Percentiles rank a stretch among this genome's conserved stretches.
phyloP scores from a whole-genome alignment of 2,113 vertebrate species.

The Silurus asotus region DNA sequence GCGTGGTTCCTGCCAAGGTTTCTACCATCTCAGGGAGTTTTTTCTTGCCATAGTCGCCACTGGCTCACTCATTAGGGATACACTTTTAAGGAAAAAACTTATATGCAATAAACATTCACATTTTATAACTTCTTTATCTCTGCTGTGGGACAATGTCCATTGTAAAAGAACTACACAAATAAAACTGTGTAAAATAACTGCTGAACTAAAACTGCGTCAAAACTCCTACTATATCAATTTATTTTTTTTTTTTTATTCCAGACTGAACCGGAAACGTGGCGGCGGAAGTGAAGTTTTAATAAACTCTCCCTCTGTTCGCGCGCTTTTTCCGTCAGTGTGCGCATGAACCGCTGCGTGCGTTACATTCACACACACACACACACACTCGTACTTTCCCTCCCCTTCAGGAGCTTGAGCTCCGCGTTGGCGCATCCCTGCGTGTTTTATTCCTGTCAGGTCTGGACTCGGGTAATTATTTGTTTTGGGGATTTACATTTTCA shows the following conservation, averaged over 20 bases:
- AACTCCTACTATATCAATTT: neutral
- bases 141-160: no score
- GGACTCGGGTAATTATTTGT: neutral
- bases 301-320: conserved; percentile 26
- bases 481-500: conserved; percentile 45
- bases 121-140: no score
- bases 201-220: conserved; percentile 28
- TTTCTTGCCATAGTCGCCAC: no score
- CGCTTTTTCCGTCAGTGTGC: conserved; percentile 15
- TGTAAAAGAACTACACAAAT: no score
- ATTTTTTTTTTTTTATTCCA: neutral
- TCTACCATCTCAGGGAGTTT: no score
- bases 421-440: neutral
- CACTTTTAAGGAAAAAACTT: no score
- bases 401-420: conserved; percentile 4
- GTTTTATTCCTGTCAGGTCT: neutral
- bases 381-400: neutral
- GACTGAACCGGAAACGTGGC: conserved; percentile 19
- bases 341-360: conserved; percentile 23
- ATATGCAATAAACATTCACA: no score
- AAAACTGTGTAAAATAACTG: no score
- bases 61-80: no score
- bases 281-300: conserved; percentile 30
- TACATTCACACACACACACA: neutral
- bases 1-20: no score